Evolutionary conservation across 2,797 vertebrate genomes (phyloP), one percentile per base, ranked within the genome.

Genomic region (Esox lucius): DNA sequence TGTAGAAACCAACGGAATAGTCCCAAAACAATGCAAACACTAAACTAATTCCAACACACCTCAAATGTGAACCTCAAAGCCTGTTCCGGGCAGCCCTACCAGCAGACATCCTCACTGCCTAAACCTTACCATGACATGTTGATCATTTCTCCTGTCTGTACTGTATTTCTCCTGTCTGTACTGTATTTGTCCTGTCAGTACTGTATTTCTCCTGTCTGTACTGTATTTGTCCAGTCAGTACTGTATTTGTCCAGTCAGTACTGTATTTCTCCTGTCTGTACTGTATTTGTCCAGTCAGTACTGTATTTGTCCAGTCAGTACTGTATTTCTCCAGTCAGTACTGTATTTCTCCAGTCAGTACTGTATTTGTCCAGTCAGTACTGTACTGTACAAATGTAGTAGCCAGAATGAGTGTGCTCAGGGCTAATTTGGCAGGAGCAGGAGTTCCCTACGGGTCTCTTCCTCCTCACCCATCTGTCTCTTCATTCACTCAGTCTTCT

Each of bases 381-480:
- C 16, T 46, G 42, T 46, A 12, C 11, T 56, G 53, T 22, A 56
- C 22, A 24, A 61, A 61, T 4, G 56, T 61, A 26, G 68, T 78
- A 80, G 69, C 79, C 75, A 84, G 79, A 84, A 85, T 88, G 83
- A 86, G 83, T 85, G 77, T 16, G 0, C 70, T 73, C 83, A 82
- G 78, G 79, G 80, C 77, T 81, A 75, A 56, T 17, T 85, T 91
- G 87, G 88, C 88, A 84, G 70, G 75, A 73, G 65, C 19, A 67
- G 71, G 46, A 80, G 77, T 77, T 81, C 78, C 85, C 81, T 71
- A 71, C 83, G 74, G 87, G 80, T 88, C 80, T 33, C 75, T 83
- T 92, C 82, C 82, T 90, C 76, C 81, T 80, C 75, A 74, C 75
- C 89, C 89, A 89, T 92, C 90, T 93, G 90, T 88, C 83, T 81